A percentile compares a stretch with the other conserved stretches of the same genome.
Evolutionary conservation across 2,113 vertebrate species (phyloP).

Genomic region (Prunella fulvescens): DNA sequence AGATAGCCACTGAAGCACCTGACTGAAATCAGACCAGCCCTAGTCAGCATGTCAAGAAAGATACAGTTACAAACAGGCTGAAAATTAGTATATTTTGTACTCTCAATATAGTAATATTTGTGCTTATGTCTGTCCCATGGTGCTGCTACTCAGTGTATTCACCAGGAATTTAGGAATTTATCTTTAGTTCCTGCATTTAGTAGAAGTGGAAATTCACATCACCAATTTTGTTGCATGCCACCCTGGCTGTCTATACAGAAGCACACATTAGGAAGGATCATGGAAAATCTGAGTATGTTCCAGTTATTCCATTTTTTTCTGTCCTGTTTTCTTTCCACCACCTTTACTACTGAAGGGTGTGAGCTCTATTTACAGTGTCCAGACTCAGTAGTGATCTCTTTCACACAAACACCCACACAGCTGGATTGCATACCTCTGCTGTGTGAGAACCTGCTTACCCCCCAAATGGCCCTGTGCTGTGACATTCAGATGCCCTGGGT

Average conservation of each 20-base stretch:
- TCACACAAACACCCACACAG: neutral
- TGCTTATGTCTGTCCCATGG: neutral
- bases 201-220: neutral
- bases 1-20: neutral
- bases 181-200: neutral
- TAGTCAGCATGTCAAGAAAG: neutral
- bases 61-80: neutral
- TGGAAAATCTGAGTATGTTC: neutral
- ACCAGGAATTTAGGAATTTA: neutral
- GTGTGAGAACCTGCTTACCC: neutral
- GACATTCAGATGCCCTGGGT: neutral
- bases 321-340: neutral
- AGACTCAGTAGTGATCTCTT: neutral
- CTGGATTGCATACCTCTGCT: neutral
- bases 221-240: neutral
- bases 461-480: rapidly evolving
- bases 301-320: neutral
- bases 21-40: neutral
- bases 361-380: neutral
- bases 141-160: neutral
- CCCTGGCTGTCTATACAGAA: neutral
- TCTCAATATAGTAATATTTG: neutral
- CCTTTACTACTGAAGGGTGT: neutral
- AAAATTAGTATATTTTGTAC: neutral
- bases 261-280: neutral